Percentiles rank a stretch among this genome's conserved stretches.
Evolutionary conservation across 2,888 invertebrate genomes (phyloP).

Genomic region (Megastigmus dorsalis): DNA sequence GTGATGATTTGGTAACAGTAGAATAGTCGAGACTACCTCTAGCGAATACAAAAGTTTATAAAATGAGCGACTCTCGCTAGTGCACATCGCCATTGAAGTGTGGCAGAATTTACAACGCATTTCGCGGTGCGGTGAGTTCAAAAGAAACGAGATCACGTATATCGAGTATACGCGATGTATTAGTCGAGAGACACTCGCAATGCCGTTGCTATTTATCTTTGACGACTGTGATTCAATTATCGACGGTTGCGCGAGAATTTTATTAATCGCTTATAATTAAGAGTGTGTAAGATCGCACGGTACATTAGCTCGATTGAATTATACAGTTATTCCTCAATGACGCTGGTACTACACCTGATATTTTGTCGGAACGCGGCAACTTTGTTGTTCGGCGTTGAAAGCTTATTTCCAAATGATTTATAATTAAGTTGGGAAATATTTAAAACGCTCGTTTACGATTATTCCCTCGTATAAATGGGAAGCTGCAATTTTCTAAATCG

Average conservation of each 20-base stretch:
- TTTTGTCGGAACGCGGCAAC: too few species aligned
- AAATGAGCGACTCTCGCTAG: not conserved
- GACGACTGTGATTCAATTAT: conserved; percentile 33
- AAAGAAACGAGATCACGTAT: too few species aligned
- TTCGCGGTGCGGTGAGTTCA: conserved; percentile 62
- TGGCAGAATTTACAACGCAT: conserved; percentile 67
- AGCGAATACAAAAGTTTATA: not conserved
- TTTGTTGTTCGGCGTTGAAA: too few species aligned
- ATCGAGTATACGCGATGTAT: conserved; percentile 55
- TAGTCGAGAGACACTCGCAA: conserved; percentile 42
- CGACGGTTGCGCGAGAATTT: conserved; percentile 17
- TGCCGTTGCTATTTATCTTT: conserved; percentile 20
- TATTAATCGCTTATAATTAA: conserved; percentile 29
- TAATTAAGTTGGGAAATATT: too few species aligned
- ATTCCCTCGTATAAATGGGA: too few species aligned
- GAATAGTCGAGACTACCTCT: not conserved
- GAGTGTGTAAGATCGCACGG: too few species aligned
- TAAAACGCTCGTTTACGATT: too few species aligned
- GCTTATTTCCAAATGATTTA: too few species aligned
- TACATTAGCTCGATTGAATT: too few species aligned
- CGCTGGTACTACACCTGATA: too few species aligned
- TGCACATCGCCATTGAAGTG: conserved; percentile 42
- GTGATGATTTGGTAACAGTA: not conserved
- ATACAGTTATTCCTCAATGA: too few species aligned
- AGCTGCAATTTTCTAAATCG: too few species aligned